phyloP scores from a whole-genome alignment of 2,797 vertebrate genomes.

The Anisognathus igniventris region DNA sequence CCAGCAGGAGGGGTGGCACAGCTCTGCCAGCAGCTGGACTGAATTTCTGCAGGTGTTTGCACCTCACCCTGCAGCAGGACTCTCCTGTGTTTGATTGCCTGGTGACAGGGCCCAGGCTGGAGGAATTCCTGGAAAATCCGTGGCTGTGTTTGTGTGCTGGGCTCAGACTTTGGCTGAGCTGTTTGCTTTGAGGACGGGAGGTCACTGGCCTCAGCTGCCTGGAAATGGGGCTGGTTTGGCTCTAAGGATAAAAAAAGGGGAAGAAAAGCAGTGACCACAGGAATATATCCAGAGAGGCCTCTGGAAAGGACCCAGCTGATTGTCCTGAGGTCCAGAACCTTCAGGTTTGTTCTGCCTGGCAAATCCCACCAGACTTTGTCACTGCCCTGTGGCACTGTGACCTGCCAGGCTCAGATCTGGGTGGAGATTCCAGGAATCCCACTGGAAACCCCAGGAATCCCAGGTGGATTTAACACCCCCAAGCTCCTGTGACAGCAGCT shows the following conservation, averaged over 20 bases:
- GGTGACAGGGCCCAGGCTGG: background rate
- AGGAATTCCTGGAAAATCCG: background rate
- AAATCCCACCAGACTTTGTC: background rate
- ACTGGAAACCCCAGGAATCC: background rate
- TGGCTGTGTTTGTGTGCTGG: background rate
- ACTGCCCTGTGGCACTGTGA: background rate
- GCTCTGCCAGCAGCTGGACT: background rate
- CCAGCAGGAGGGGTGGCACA: background rate
- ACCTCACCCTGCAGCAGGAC: background rate
- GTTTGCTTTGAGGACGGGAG: conserved; percentile 5
- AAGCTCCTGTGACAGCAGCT: background rate
- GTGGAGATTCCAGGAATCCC: background rate
- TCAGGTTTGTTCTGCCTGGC: background rate
- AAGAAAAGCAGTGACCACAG: background rate
- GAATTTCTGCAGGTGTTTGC: background rate
- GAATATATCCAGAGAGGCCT: background rate
- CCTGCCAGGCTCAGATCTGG: background rate
- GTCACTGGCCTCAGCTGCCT: background rate
- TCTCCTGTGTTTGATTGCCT: background rate
- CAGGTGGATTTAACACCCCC: background rate
- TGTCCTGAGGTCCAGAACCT: background rate
- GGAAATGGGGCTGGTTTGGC: background rate
- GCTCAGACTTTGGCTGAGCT: background rate
- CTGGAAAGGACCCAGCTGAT: background rate
- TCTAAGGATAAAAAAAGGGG: background rate